Evolutionary conservation across 2,113 vertebrate species (phyloP).

Genomic region (Falco punctatus): DNA sequence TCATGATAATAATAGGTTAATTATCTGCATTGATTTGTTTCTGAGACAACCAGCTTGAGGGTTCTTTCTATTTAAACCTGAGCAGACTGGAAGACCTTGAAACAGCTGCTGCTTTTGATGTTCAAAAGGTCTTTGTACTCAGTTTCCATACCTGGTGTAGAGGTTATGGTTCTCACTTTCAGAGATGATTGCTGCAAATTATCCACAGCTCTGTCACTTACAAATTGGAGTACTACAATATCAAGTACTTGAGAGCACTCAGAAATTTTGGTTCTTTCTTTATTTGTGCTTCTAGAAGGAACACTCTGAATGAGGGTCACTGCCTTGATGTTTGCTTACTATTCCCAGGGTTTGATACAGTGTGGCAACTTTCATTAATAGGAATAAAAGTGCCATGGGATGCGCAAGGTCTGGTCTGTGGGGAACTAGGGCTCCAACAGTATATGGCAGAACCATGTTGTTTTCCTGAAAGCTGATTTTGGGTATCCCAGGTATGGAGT

Average conservation of each 20-base stretch:
- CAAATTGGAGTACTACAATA: background rate
- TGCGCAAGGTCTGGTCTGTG: background rate
- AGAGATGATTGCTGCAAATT: background rate
- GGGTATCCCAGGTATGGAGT: background rate
- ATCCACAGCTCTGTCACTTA: background rate
- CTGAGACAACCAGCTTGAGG: background rate
- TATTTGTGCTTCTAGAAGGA: background rate
- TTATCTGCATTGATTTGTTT: conserved; percentile 33
- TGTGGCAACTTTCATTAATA: background rate
- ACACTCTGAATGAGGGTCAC: background rate
- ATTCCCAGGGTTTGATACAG: background rate
- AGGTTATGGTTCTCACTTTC: background rate
- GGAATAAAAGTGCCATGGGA: background rate
- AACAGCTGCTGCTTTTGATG: background rate
- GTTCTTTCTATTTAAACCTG: background rate
- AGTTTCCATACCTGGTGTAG: background rate
- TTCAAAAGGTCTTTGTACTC: background rate
- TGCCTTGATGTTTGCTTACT: background rate
- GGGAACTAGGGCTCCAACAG: background rate
- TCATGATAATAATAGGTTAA: background rate
- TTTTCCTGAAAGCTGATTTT: background rate
- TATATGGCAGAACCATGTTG: background rate
- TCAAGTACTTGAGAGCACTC: background rate
- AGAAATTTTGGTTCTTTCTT: background rate
- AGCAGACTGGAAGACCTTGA: background rate